A percentile compares a stretch with the other conserved stretches of the same genome.
Conservation (phyloP, 2,113 vertebrate species). For the Indicator indicator region DNA sequence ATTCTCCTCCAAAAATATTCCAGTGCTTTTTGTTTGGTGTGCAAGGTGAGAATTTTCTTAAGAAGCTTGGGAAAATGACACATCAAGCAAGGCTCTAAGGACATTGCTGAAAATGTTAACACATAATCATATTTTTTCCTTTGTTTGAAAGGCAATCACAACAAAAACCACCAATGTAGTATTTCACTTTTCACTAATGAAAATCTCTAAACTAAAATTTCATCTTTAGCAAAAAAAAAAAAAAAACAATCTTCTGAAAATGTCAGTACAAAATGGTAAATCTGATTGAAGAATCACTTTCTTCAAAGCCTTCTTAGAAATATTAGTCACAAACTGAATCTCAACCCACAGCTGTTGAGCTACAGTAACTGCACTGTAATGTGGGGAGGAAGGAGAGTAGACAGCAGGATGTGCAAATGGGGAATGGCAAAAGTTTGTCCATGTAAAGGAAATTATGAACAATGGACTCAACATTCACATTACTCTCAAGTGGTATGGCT, state of each 20-base stretch:
- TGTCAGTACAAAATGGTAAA: background rate
- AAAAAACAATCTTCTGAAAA: background rate
- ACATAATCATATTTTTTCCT: background rate
- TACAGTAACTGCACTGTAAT: background rate
- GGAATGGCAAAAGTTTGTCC: background rate
- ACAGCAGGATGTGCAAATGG: no score
- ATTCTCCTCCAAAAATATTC: background rate
- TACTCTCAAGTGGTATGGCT: background rate
- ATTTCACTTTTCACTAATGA: background rate
- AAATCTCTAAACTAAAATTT: background rate
- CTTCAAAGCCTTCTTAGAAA: background rate
- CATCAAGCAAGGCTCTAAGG: background rate
- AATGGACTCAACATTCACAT: background rate
- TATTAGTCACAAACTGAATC: background rate
- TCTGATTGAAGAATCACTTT: background rate
- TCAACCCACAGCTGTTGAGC: background rate
- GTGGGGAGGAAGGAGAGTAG: background rate
- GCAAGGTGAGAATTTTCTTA: background rate
- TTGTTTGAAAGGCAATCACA: background rate
- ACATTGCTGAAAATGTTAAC: background rate
- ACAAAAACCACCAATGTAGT: background rate
- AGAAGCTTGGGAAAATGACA: background rate
- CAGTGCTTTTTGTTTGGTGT: rapidly evolving
- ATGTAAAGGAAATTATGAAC: background rate
- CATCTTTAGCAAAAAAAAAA: background rate